Base-by-base conservation (phyloP, 2,888 invertebrate species). In the Coenonympha arcania region DNA sequence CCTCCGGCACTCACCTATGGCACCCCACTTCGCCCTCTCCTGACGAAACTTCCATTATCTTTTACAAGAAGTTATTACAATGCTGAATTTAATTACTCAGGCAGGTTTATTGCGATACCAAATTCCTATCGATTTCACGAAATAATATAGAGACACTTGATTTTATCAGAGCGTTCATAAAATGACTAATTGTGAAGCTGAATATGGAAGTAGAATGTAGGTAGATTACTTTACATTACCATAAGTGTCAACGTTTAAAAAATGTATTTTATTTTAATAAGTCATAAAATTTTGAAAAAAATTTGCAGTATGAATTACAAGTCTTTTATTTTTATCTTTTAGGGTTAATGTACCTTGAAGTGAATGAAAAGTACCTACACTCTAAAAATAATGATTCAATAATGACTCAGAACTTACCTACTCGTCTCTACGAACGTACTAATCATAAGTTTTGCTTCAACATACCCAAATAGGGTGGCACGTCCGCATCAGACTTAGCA, bases 401-500 rank as follows among this genome's bases (percentile, higher is more conserved):
- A n/a, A n/a, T n/a, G n/a, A n/a, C n/a, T n/a, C n/a, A n/a, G n/a
- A n/a, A n/a, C n/a, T n/a, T n/a, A n/a, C n/a, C n/a, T n/a, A n/a
- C n/a, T n/a, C n/a, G n/a, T n/a, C n/a, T n/a, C n/a, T n/a, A n/a
- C n/a, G n/a, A n/a, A n/a, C n/a, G n/a, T n/a, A n/a, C n/a, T n/a
- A n/a, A n/a, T n/a, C n/a, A n/a, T n/a, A n/a, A n/a, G n/a, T n/a
- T n/a, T n/a, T n/a, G n/a, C n/a, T n/a, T n/a, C n/a, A n/a, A n/a
- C n/a, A n/a, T n/a, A 52, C 53, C 46, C 59, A 63, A 63, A 63
- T 66, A 62, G 65, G 48, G 48, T 39, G 71, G 76, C 79, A 79
- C 79, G 81, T 79, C 67, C 72, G 63, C 70, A 64, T 65, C 73
- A 63, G 68, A 73, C 78, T 75, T 76, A 75, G 77, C 83, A 78